These are phyloP conservation scores for Porites evermanni DNA, from an alignment of 92 coral and sea anemone species.

Conservation along the genomic window DNA sequence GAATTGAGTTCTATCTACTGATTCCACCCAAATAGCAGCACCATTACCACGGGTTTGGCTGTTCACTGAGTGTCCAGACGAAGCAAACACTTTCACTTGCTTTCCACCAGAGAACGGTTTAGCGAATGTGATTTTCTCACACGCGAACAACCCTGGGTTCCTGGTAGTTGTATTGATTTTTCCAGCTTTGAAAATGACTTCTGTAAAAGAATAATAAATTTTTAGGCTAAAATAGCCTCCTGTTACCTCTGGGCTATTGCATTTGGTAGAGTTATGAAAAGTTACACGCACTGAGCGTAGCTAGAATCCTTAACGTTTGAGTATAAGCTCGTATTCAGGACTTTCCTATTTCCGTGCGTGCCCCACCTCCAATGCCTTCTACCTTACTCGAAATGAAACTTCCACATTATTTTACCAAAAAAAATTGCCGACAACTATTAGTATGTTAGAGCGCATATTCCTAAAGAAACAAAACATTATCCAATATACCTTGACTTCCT, in stretches of 20 bases:
- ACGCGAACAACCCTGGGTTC: conserved; percentile 22
- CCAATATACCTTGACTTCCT: background rate
- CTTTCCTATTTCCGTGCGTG: no score
- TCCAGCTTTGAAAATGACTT: background rate
- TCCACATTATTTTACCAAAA: background rate
- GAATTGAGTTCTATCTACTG: background rate
- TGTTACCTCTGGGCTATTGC: background rate
- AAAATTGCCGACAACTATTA: no score
- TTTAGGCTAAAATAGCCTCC: background rate
- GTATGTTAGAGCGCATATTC: no score
- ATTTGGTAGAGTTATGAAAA: no score
- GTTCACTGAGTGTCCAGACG: conserved; percentile 3
- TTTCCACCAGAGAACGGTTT: background rate
- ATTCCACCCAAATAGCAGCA: conserved; percentile 39
- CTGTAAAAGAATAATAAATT: background rate
- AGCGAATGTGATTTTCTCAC: background rate
- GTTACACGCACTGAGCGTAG: no score
- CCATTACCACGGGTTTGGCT: conserved; percentile 13
- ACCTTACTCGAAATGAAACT: no score
- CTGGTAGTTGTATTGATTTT: background rate
- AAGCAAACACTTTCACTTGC: conserved; percentile 2
- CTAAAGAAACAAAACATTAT: no score
- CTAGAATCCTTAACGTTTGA: no score
- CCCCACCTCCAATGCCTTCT: no score
- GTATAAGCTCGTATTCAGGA: no score